Conservation (phyloP, 92 coral and sea anemone species). For the Galaxea fascicularis region DNA sequence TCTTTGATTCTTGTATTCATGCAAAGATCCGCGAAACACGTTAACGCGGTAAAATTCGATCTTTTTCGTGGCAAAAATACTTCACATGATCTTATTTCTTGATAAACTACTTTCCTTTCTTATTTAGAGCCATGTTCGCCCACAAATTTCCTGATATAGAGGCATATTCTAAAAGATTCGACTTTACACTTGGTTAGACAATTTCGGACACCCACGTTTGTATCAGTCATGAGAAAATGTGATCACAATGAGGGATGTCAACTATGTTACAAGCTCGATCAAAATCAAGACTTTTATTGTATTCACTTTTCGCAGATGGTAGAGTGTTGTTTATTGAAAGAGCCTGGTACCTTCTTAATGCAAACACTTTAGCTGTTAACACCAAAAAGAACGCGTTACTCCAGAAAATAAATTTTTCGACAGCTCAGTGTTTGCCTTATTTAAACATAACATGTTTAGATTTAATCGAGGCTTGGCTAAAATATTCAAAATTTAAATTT, state of each 20-base stretch:
- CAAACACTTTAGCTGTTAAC: background rate
- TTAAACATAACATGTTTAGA: background rate
- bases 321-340: background rate
- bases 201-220: background rate
- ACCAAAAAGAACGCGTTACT: background rate
- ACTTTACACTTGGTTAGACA: background rate
- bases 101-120: background rate
- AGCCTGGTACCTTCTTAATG: background rate
- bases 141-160: background rate
- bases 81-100: background rate
- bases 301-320: background rate
- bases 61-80: background rate
- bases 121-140: background rate
- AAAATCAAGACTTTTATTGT: background rate
- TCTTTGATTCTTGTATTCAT: background rate
- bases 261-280: constrained; percentile 8
- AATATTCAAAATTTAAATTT: constrained; percentile 23
- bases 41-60: background rate
- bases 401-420: background rate
- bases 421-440: background rate
- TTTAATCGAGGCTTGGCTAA: background rate
- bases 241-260: background rate
- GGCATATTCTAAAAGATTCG: background rate
- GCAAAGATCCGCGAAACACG: background rate
- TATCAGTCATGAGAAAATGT: constrained; percentile 3